Evolutionary conservation across 2,113 vertebrate genomes (phyloP).

Genomic region (Corvus cornix): DNA sequence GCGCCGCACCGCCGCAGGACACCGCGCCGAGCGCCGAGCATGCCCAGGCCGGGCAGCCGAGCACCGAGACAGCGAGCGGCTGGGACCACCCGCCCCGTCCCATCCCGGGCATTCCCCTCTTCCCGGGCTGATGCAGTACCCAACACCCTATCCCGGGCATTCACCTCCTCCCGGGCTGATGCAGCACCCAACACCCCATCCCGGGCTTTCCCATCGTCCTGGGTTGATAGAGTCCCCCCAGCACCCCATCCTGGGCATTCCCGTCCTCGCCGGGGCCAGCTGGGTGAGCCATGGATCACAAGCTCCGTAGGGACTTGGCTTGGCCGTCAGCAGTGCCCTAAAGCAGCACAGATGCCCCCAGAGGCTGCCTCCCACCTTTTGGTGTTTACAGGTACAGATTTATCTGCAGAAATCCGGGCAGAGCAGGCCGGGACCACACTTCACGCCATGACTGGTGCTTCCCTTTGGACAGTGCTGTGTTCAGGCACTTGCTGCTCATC

Average conservation of each 20-base stretch:
- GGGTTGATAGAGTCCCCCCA: no score
- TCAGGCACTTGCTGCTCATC: not conserved
- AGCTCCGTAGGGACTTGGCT: not conserved
- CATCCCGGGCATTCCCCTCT: rapidly evolving
- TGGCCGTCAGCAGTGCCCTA: not conserved
- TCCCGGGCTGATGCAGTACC: not conserved
- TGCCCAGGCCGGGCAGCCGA: not conserved
- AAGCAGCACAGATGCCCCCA: not conserved
- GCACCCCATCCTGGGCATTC: rapidly evolving
- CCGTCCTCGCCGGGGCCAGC: not conserved
- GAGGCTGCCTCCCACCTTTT: not conserved
- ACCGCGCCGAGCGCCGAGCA: not conserved
- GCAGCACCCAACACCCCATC: rapidly evolving
- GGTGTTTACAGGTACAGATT: not conserved
- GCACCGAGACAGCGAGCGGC: not conserved
- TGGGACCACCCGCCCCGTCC: not conserved
- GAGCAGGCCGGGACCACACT: not conserved
- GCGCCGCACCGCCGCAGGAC: no score
- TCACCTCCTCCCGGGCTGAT: rapidly evolving
- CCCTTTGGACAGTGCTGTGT: not conserved
- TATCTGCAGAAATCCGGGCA: not conserved
- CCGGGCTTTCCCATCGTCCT: not conserved
- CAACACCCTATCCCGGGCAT: no score
- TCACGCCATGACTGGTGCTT: rapidly evolving
- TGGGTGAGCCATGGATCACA: rapidly evolving